Percentiles rank a stretch among this genome's conserved stretches.
Conservation (phyloP, 1,140 invertebrate species). For the Aradophagus sp. region DNA sequence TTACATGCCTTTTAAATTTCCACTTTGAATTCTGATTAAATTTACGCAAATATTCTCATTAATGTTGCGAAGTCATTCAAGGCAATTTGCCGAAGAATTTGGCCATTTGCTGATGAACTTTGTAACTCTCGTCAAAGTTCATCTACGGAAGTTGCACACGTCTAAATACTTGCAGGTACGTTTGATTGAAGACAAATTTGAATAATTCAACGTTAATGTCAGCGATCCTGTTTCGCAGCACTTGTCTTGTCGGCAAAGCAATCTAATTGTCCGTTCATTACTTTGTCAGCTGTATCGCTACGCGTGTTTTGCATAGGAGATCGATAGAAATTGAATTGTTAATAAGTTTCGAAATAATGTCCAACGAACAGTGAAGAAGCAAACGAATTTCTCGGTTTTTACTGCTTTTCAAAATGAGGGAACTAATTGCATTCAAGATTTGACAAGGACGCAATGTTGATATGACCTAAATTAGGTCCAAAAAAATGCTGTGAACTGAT, state of each 20-base stretch:
- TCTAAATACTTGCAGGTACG: conserved; percentile 1
- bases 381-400: no score
- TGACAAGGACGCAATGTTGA: no score
- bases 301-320: conserved; percentile 16
- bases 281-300: conserved; percentile 16
- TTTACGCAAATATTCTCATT: background rate
- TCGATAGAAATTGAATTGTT: conserved; percentile 33
- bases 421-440: no score
- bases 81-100: background rate
- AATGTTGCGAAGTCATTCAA: background rate
- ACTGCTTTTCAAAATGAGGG: no score
- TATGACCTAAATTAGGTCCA: no score
- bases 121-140: no score
- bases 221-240: background rate
- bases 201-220: conserved; percentile 1
- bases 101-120: no score
- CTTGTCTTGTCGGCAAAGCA: conserved; percentile 5
- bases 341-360: conserved; percentile 31
- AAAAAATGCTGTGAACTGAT: no score
- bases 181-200: background rate
- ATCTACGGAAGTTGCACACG: background rate
- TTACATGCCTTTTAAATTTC: background rate
- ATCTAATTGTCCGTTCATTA: conserved; percentile 26
- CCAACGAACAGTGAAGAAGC: conserved; percentile 17
- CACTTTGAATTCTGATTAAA: background rate